Evolutionary conservation across 2,888 invertebrate species (phyloP).

Genomic region (Drosophila aldrichi): DNA sequence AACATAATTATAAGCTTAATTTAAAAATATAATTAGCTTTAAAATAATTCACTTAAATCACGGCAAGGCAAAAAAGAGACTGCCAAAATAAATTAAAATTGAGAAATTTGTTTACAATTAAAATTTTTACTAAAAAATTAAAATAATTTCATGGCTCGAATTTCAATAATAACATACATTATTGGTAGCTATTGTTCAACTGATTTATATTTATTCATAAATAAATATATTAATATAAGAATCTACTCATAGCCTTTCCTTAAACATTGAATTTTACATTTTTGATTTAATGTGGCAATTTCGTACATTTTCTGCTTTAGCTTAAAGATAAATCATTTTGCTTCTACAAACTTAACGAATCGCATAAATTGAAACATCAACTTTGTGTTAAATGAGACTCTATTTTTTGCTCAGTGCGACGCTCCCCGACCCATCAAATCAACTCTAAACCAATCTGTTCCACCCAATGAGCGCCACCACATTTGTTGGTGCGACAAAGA

Average conservation of each 20-base stretch:
- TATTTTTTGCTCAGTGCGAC: constrained; percentile 9
- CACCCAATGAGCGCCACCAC: constrained; percentile 63
- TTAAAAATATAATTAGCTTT: constrained; percentile 1
- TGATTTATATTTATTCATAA: no score
- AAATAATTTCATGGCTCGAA: no score
- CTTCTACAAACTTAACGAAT: background rate
- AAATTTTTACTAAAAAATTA: background rate
- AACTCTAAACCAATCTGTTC: constrained; percentile 66
- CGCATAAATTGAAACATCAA: constrained; percentile 11
- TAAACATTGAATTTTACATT: background rate
- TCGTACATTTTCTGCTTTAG: background rate
- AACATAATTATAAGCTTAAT: constrained; percentile 12
- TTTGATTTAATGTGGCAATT: no score
- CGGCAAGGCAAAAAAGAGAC: background rate
- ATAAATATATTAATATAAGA: no score
- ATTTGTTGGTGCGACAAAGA: constrained; percentile 70
- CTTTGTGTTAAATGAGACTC: constrained; percentile 11
- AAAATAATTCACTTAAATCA: constrained; percentile 7
- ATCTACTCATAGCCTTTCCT: no score
- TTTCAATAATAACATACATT: background rate
- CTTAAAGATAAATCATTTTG: background rate
- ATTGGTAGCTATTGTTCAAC: background rate
- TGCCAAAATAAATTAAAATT: background rate
- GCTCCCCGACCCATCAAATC: constrained; percentile 43
- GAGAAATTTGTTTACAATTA: background rate